phyloP scores from a whole-genome alignment of 2,888 invertebrate species.

The Priocnemis perturbator region DNA sequence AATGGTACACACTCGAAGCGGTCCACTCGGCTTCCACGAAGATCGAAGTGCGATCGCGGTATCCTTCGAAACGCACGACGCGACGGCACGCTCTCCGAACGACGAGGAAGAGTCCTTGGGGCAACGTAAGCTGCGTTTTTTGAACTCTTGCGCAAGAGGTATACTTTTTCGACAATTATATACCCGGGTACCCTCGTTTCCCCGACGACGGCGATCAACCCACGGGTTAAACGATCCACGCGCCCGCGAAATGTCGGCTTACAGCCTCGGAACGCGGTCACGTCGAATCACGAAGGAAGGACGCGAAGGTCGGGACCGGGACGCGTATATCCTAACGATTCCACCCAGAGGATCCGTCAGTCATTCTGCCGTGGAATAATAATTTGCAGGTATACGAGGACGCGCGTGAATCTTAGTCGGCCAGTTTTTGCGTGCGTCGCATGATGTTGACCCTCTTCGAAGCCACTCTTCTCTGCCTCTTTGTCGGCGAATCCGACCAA shows the following conservation, averaged over 20 bases:
- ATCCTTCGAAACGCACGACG: conserved; percentile 1
- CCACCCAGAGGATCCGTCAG: conserved; percentile 29
- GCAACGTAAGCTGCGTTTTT: conserved; percentile 9
- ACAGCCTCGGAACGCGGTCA: conserved; percentile 21
- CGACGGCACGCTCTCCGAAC: conserved; percentile 8
- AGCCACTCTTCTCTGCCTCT: conserved; percentile 7
- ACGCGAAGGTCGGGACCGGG: conserved; percentile 16
- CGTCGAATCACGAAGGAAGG: conserved; percentile 40
- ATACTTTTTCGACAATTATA: conserved; percentile 44
- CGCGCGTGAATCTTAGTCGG: conserved; percentile 32
- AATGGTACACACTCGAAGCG: conserved; percentile 27
- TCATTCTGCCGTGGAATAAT: conserved; percentile 34
- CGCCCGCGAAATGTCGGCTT: conserved; percentile 38
- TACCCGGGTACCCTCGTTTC: conserved; percentile 9
- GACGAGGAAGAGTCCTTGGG: conserved; percentile 4
- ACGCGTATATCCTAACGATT: conserved; percentile 9
- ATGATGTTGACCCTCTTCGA: conserved; percentile 15
- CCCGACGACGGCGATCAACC: conserved; percentile 32
- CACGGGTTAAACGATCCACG: conserved; percentile 32
- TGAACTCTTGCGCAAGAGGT: conserved; percentile 46
- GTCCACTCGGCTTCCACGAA: conserved; percentile 36
- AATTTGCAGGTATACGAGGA: conserved; percentile 37
- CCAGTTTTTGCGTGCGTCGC: conserved; percentile 30
- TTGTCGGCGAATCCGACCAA: neutral
- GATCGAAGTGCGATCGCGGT: conserved; percentile 22